Evolutionary conservation across 2,113 vertebrate species (phyloP).

Genomic region (Gymnogyps californianus): DNA sequence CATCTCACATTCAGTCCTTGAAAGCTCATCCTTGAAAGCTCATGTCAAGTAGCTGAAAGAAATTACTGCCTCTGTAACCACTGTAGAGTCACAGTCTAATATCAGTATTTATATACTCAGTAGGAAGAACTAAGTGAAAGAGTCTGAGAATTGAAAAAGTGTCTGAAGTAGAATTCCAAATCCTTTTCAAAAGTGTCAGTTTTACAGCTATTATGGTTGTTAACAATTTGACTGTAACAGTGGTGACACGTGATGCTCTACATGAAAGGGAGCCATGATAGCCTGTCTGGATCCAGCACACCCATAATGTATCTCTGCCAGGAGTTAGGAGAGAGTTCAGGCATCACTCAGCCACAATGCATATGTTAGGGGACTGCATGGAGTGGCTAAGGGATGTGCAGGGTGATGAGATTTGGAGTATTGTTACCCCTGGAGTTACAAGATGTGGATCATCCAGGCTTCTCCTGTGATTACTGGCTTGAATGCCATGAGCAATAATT

Average conservation of each 20-base stretch:
- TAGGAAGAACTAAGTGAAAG: constrained; percentile 47
- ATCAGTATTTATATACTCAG: constrained; percentile 21
- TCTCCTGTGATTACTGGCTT: background rate
- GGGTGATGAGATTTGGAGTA: background rate
- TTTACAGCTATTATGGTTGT: background rate
- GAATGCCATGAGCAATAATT: background rate
- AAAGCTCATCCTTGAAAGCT: constrained; percentile 36
- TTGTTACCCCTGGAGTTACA: background rate
- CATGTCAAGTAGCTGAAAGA: constrained; percentile 35
- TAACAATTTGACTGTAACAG: background rate
- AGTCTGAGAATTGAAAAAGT: constrained; percentile 43
- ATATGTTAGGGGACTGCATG: background rate
- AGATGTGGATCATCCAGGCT: background rate
- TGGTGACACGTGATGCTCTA: background rate
- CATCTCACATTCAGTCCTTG: constrained; percentile 40
- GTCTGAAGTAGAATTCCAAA: constrained; percentile 40
- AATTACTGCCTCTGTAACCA: constrained; percentile 15
- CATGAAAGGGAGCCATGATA: background rate
- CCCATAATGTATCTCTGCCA: background rate
- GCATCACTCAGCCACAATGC: background rate
- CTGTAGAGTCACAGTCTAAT: constrained; percentile 31
- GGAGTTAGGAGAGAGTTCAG: background rate
- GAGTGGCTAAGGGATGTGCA: background rate
- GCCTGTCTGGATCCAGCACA: background rate
- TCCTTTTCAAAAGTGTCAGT: background rate